Evolutionary conservation across 2,797 vertebrate species (phyloP), one percentile per base, ranked within the genome.

Genomic region (Cephalopachus bancanus): DNA sequence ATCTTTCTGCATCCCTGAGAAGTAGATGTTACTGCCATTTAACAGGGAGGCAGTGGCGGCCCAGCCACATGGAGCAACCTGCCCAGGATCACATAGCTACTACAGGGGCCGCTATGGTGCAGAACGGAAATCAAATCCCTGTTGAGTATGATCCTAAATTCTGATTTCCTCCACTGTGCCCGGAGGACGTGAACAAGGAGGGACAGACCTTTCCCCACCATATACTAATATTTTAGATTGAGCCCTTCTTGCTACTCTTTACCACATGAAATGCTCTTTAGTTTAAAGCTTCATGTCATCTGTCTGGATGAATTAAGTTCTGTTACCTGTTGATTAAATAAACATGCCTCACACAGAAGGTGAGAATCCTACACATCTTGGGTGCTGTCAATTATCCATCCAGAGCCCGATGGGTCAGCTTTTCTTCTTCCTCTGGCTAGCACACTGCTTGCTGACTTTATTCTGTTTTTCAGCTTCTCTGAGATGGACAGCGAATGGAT

Each of bases 321-420:
- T 75, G n/a, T 14, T 30, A 92, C 81, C 94, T 72, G 94, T 49
- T 55, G 90, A 83, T 81, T 28, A 81, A 80, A 81, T 30, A 74
- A 60, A 28, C 49, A 81, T 62, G 72, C 87, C 83, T 84, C 60
- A 30, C n/a, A 44, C n/a, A 90, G 67, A 72, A 79, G 75, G 16
- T 51, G 51, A 10, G 22, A 8, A 71, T 2, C 30, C 30, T 19
- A 89, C 26, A 33, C 20, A 20, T 57, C 72, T 51, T 75, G 51
- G 37, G 64, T 67, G 19, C 0, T 20, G 6, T 26, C 72, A 10
- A 11, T 10, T 16, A 72, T 14, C 64, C 75, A 24, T 20, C 28
- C 30, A 7, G 91, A 55, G 75, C 51, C 10, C 7, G 9, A 26
- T 0, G 1, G 79, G 53, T n/a, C 30, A 10, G 33, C 28, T 3